A percentile compares a stretch with the other conserved stretches of the same genome.
Evolutionary conservation across 2,113 vertebrate species (phyloP).

Genomic region (Galeopterus variegatus): DNA sequence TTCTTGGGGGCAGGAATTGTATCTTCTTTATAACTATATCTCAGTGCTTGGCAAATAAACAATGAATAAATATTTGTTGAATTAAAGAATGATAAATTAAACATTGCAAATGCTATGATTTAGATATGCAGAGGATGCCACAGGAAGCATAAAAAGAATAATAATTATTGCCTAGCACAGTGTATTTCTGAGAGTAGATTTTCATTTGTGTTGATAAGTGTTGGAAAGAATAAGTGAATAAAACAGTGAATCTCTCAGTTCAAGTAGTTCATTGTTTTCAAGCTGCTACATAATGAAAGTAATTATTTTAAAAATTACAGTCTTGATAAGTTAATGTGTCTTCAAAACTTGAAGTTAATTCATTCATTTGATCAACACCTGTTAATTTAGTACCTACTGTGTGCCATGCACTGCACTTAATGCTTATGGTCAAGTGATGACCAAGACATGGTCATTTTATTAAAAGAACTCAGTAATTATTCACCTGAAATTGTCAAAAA

Average conservation of each 20-base stretch:
- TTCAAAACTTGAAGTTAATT: slow-evolving; percentile 21
- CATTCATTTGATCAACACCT: slow-evolving; percentile 13
- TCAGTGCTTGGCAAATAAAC: not conserved
- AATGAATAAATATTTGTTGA: slow-evolving; percentile 11
- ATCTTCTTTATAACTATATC: not conserved
- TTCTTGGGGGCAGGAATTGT: not conserved
- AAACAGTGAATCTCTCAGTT: not conserved
- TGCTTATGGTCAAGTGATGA: not conserved
- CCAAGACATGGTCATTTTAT: not conserved
- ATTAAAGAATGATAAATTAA: not conserved
- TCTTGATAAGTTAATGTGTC: not conserved
- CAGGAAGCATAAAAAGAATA: not conserved
- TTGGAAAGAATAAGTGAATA: not conserved
- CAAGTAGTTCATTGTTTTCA: not conserved
- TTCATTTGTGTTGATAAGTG: slow-evolving; percentile 11
- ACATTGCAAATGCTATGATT: not conserved
- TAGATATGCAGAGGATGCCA: not conserved
- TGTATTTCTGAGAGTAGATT: not conserved
- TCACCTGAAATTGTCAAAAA: slow-evolving; percentile 26
- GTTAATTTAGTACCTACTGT: not conserved
- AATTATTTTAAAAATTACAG: not conserved
- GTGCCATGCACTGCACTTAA: not conserved
- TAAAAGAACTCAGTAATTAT: not conserved
- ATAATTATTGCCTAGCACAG: not conserved
- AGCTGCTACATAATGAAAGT: not conserved